Conservation (phyloP, 1,140 invertebrate genomes). For the Lanistes nyassanus region DNA sequence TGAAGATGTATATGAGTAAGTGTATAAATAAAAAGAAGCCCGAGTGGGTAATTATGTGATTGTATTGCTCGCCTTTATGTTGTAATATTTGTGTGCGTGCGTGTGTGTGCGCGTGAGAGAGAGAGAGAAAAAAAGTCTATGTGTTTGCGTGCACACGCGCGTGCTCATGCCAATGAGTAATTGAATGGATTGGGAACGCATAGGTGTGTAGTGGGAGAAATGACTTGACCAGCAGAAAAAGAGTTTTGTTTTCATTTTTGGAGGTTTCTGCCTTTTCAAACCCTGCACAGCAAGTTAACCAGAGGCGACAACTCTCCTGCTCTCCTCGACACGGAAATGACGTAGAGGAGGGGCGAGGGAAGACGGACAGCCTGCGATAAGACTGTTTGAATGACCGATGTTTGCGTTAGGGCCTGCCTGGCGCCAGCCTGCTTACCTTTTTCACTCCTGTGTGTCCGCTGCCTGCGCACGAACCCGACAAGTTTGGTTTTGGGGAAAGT, state of each 20-base stretch:
- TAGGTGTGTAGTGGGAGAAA: too few species aligned
- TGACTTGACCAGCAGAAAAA: too few species aligned
- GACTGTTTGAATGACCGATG: constrained; percentile 9
- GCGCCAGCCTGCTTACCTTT: background rate
- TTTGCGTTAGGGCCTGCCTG: background rate
- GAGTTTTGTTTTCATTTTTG: too few species aligned
- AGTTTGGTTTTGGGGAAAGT: background rate
- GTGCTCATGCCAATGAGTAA: too few species aligned
- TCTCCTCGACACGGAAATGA: constrained; percentile 9
- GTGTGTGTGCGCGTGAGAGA: constrained; percentile 10
- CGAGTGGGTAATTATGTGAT: background rate
- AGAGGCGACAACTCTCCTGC: constrained; percentile 6
- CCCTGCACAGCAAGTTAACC: background rate
- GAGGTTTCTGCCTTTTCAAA: background rate
- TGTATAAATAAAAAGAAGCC: background rate
- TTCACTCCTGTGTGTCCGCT: background rate
- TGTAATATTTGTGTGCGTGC: background rate
- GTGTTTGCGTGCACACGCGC: background rate
- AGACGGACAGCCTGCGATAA: background rate
- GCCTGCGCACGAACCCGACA: constrained; percentile 3
- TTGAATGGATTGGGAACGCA: too few species aligned
- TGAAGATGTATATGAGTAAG: background rate
- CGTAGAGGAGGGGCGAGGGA: background rate
- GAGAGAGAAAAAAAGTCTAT: background rate
- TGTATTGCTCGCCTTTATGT: background rate